Evolutionary conservation across 1,140 invertebrate species (phyloP), one percentile per base, ranked within the genome.

Genomic region (Leptoteleia sp.): DNA sequence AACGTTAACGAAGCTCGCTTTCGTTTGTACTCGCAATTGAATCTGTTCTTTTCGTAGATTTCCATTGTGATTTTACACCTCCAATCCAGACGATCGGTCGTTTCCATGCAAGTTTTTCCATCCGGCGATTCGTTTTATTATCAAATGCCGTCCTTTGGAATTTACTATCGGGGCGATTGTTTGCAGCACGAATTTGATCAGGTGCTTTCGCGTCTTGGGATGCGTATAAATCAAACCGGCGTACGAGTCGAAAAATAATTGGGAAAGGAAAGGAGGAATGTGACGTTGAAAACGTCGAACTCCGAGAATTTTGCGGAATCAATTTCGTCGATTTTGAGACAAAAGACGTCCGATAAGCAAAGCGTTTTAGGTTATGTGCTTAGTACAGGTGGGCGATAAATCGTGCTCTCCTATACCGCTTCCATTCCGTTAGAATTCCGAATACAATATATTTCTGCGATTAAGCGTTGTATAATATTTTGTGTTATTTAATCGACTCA

Each of bases 1-100:
- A 80, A 80, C 78, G 78, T 68, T 80, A 80, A 80, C 77, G 77
- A 80, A 80, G 77, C 77, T 72, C 61, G 71, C 65, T 76, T 80
- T 75, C 77, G 77, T 80, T 80, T 80, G 77, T 72, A 50, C 70
- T 72, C 65, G 71, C 77, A 80, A 80, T 80, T 80, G 77, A 80
- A 80, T 80, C 61, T 68, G 67, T 76, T 76, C 64, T 75, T 72
- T 80, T 72, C 67, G 71, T 52, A 35, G 77, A 79, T 72, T 70
- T 29, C 54, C 64, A 67, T 70, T 70, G 68, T 79, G 76, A 75
- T 79, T 73, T 79, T 79, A 79, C 76, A 79, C 76, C 65, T 73
- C 57, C 62, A 73, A 73, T 79, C 43, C 50, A 55, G 68, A 57
- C 62, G 61, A 78, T 72, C 67, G 47, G 62, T 22, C 37, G 71